Evolutionary conservation across 23 tunicate species (phyloP).

Genomic region (Halocynthia aurantium): DNA sequence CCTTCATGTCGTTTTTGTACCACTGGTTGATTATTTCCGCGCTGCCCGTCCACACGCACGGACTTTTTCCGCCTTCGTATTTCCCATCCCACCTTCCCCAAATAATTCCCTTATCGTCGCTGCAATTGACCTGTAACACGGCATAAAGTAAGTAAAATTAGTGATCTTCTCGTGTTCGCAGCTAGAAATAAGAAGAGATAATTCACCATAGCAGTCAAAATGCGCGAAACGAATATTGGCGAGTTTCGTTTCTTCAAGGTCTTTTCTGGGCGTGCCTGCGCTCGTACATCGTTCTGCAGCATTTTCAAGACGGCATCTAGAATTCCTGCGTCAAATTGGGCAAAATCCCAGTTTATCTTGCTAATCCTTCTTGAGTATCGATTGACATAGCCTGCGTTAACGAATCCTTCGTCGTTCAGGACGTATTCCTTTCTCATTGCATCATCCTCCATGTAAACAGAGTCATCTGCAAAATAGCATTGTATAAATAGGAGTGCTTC

Average conservation of each 20-base stretch:
- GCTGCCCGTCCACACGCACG: slow-evolving; percentile 73
- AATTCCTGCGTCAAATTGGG: slow-evolving; percentile 76
- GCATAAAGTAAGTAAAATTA: no score
- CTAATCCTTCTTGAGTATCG: slow-evolving; percentile 5
- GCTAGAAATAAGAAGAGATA: not conserved
- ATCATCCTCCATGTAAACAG: slow-evolving; percentile 49
- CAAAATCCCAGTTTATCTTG: slow-evolving; percentile 67
- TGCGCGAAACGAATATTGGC: slow-evolving; percentile 66
- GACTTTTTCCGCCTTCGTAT: slow-evolving; percentile 53
- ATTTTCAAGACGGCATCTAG: slow-evolving; percentile 61
- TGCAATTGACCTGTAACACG: slow-evolving; percentile 44
- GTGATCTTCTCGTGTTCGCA: no score
- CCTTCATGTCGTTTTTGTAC: slow-evolving; percentile 26
- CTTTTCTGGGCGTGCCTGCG: slow-evolving; percentile 36
- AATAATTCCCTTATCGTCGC: slow-evolving; percentile 62
- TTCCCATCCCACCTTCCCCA: slow-evolving; percentile 75
- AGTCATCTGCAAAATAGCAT: slow-evolving; percentile 45
- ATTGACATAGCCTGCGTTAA: slow-evolving; percentile 33
- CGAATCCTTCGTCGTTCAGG: slow-evolving; percentile 39
- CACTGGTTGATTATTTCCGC: slow-evolving; percentile 61
- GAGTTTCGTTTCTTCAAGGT: slow-evolving; percentile 34
- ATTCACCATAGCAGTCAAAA: slow-evolving; percentile 85
- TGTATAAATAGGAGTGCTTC: not conserved
- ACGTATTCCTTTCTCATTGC: slow-evolving; percentile 57
- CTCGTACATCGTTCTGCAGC: slow-evolving; percentile 42